Percentiles rank a stretch among this genome's conserved stretches.
Conservation (phyloP, 2,888 invertebrate species). For the Dryobotodes eremita region DNA sequence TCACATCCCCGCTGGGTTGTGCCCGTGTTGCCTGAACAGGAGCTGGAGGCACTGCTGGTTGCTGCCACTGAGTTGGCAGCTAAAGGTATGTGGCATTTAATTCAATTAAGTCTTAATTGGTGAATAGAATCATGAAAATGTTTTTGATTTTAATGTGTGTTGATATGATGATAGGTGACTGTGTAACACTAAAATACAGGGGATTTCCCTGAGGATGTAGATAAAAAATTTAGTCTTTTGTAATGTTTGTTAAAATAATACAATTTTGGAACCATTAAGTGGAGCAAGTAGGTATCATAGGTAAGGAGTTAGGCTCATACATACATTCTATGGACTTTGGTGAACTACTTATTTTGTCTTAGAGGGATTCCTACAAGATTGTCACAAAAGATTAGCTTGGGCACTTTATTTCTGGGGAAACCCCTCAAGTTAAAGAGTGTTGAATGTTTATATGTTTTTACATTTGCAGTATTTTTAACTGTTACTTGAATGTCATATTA, state of each 20-base stretch:
- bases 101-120: constrained; percentile 13
- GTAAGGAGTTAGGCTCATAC: too few species aligned
- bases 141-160: background rate
- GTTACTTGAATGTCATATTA: constrained; percentile 6
- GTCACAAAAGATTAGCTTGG: background rate
- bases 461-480: constrained; percentile 4
- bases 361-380: constrained; percentile 3
- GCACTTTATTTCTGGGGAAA: constrained; percentile 42
- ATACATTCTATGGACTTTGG: background rate
- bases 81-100: constrained; percentile 91
- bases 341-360: constrained; percentile 3
- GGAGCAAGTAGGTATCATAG: background rate
- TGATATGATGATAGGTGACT: background rate
- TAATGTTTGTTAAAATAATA: background rate
- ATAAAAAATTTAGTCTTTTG: background rate
- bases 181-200: background rate
- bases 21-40: constrained; percentile 98
- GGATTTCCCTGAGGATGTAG: background rate
- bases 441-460: constrained; percentile 20
- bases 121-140: background rate
- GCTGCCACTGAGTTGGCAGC: constrained; percentile 96
- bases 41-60: constrained; percentile 97
- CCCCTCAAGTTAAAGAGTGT: constrained; percentile 18
- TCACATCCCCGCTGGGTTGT: constrained; percentile 99
- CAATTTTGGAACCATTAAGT: background rate